These are phyloP conservation scores for Sarcophaga caerulescens DNA, from an alignment of 2,888 invertebrate species.

Conservation along the genomic window DNA sequence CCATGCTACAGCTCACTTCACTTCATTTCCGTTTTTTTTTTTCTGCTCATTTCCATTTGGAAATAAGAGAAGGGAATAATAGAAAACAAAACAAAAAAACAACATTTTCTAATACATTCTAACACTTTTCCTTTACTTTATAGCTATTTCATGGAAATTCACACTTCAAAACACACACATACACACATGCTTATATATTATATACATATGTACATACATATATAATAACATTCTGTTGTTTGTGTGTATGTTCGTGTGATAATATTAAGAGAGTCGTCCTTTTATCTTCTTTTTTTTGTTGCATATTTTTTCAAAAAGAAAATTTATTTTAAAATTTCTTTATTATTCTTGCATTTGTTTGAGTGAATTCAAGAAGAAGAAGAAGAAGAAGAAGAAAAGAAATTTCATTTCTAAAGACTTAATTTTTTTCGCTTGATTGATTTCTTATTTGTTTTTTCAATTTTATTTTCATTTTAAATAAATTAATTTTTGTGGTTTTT, in stretches of 20 bases:
- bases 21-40: not conserved
- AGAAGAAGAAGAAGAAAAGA: not conserved
- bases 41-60: not conserved
- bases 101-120: slow-evolving; percentile 8
- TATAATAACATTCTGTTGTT: not conserved
- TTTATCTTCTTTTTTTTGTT: not conserved
- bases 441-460: slow-evolving; percentile 6
- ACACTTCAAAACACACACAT: not conserved
- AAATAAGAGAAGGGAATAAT: too few relatives aligned
- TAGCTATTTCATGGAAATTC: not conserved
- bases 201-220: not conserved
- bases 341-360: not conserved
- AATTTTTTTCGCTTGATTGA: slow-evolving; percentile 4
- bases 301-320: not conserved
- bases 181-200: not conserved
- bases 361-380: not conserved
- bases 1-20: slow-evolving; percentile 1
- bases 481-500: slow-evolving; percentile 1
- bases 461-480: not conserved
- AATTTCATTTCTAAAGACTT: slow-evolving; percentile 18
- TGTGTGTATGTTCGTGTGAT: not conserved
- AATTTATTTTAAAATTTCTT: not conserved
- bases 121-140: not conserved
- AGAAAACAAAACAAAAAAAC: too few relatives aligned
- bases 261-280: not conserved